Evolutionary conservation across 2,113 vertebrate genomes (phyloP).

Genomic region (Lepus americanus): DNA sequence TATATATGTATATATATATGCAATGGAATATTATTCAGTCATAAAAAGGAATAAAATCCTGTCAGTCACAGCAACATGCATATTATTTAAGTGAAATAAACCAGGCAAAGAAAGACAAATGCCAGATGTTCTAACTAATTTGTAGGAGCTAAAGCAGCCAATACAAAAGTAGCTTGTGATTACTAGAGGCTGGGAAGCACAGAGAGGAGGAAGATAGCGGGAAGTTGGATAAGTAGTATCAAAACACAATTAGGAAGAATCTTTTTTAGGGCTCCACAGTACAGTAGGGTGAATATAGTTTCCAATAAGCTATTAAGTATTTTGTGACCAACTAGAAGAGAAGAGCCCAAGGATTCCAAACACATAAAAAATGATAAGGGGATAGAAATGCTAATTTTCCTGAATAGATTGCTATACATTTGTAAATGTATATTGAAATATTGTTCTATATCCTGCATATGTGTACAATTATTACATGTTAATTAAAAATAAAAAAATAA

Average conservation of each 20-base stretch:
- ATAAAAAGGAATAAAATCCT: background rate
- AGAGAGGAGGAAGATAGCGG: too few relatives aligned
- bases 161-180: background rate
- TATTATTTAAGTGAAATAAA: background rate
- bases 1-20: too few relatives aligned
- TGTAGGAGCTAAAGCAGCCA: background rate
- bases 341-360: too few relatives aligned
- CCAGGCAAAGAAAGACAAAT: background rate
- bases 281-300: too few relatives aligned
- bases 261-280: too few relatives aligned
- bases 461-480: background rate
- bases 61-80: background rate
- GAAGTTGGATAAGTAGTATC: background rate
- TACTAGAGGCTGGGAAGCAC: background rate
- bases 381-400: too few relatives aligned
- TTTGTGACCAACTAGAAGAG: too few relatives aligned
- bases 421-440: background rate
- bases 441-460: too few relatives aligned
- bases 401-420: too few relatives aligned
- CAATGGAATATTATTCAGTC: background rate
- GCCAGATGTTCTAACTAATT: background rate
- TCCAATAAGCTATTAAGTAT: too few relatives aligned
- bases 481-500: background rate
- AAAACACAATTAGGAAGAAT: too few relatives aligned
- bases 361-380: too few relatives aligned